Evolutionary conservation across 2,113 vertebrate genomes (phyloP).

Genomic region (Rhinopomastus cyanomelas): DNA sequence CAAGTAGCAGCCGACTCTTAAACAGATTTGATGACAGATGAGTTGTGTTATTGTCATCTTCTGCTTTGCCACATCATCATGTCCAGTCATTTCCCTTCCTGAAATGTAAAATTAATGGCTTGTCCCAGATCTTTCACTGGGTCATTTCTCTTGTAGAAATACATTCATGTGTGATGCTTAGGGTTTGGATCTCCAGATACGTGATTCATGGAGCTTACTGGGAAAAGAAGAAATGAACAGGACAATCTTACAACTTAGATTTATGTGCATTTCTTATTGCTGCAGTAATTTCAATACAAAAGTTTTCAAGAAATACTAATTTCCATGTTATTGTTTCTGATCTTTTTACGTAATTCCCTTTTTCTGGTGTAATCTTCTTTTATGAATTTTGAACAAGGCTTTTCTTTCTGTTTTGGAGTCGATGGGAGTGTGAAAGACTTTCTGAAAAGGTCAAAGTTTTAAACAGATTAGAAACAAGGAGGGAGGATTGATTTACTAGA

Average conservation of each 20-base stretch:
- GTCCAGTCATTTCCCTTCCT: background rate
- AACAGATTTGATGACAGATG: background rate
- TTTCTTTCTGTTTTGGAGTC: background rate
- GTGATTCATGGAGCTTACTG: background rate
- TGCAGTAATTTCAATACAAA: background rate
- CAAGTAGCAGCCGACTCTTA: background rate
- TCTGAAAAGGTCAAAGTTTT: background rate
- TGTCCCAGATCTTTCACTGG: background rate
- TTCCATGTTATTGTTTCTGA: background rate
- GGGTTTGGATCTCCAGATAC: background rate
- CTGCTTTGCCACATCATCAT: background rate
- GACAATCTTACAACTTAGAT: background rate
- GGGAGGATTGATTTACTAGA: background rate
- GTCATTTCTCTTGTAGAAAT: background rate
- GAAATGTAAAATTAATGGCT: background rate
- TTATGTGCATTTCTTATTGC: background rate
- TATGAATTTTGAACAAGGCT: background rate
- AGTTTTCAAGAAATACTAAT: background rate
- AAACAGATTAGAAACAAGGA: background rate
- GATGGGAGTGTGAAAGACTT: background rate
- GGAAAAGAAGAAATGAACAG: background rate
- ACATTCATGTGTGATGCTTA: background rate
- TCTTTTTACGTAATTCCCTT: background rate
- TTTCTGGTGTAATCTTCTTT: background rate
- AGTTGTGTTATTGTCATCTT: background rate